Evolutionary conservation across 2,888 invertebrate species (phyloP), one percentile per base, ranked within the genome.

Genomic region (Phyllotreta striolata): DNA sequence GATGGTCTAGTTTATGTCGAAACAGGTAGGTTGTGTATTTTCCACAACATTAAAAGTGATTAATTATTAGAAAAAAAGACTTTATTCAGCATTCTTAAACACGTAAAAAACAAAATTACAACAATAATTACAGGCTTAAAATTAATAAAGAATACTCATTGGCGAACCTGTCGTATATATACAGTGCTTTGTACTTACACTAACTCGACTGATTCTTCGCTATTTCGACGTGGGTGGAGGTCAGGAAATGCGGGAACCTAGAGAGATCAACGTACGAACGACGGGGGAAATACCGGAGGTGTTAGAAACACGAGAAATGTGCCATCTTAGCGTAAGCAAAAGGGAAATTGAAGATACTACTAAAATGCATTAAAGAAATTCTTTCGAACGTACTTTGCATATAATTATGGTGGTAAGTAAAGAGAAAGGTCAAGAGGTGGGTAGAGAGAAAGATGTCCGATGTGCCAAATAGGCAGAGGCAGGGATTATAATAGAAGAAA

Each of bases 91-190:
- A 71, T 60, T 62, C 71, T 70, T 72, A 69, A 66, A 65, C 61
- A 66, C 24, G 4, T 40, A 68, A 67, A 63, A 69, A 73, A 68
- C 69, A 71, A 68, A 64, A 69, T 67, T 71, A 73, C 69, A 73
- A 72, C 46, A 57, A 65, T 69, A 70, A 68, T 67, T 68, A 73
- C 65, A 73, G 67, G 68, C 70, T 70, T 67, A 71, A 67, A 55
- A 55, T 68, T 71, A 72, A 55, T 67, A 66, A 66, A 67, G 64
- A 68, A 40, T 69, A 72, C 70, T 71, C 72, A 73, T 72, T 73
- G 73, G 73, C 72, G 66, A 67, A 72, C 73, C 73, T 73, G 72
- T 68, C 71, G 34, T 69, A 68, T 70, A 24, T 24, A 72, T 74
- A 69, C 70, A 76, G 51, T 51, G 34, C 51, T 55, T 72, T 70